Evolutionary conservation across 2,888 invertebrate genomes (phyloP).

Genomic region (Cryptus armator): DNA sequence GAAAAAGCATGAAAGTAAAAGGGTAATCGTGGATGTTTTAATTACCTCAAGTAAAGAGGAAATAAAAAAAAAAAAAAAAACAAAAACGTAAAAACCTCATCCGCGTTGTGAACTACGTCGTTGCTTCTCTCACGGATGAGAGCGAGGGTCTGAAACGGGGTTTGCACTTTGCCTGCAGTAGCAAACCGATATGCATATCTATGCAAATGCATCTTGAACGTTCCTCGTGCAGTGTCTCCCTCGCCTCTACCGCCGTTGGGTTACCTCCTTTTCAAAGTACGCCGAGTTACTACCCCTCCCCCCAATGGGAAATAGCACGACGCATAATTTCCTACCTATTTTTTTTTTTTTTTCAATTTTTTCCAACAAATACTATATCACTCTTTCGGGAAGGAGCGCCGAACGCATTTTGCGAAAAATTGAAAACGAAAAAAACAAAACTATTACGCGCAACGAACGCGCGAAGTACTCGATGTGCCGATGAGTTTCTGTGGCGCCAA

Average conservation of each 20-base stretch:
- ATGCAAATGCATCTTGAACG: constrained; percentile 60
- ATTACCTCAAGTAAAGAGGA: constrained; percentile 42
- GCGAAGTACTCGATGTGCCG: neutral
- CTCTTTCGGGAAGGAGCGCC: no score
- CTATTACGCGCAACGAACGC: neutral
- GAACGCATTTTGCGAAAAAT: neutral
- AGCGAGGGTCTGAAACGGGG: neutral
- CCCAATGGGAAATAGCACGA: constrained; percentile 8
- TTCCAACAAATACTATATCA: neutral
- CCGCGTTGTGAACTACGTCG: constrained; percentile 33
- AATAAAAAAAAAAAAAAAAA: neutral
- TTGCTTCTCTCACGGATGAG: constrained; percentile 9
- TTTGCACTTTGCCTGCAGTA: constrained; percentile 25
- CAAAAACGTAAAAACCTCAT: constrained; percentile 33
- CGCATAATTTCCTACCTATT: constrained; percentile 26
- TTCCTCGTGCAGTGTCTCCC: constrained; percentile 14
- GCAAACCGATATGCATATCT: constrained; percentile 62
- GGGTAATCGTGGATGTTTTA: constrained; percentile 55
- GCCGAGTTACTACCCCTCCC: constrained; percentile 27
- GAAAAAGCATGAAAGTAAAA: constrained; percentile 21
- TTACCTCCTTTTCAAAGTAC: constrained; percentile 45
- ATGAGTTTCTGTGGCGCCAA: neutral
- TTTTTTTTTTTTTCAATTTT: constrained; percentile 15
- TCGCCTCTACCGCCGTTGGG: constrained; percentile 11
- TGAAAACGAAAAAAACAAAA: neutral